phyloP scores from a whole-genome alignment of 53 echinoderm and acorn worm species.

The Antedon mediterranea region DNA sequence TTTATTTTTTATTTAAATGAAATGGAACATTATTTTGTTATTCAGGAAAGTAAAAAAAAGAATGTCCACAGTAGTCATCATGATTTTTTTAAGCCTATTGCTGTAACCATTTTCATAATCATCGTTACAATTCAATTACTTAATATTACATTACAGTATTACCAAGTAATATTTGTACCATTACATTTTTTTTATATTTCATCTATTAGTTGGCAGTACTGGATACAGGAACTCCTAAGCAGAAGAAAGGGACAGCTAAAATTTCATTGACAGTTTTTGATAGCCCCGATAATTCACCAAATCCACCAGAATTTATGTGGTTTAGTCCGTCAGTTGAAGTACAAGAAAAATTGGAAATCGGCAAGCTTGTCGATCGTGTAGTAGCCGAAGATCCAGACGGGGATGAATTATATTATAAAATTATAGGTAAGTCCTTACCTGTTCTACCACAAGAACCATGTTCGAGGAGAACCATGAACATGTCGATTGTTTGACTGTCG shows the following conservation, averaged over 20 bases:
- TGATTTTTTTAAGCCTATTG: too few relatives aligned
- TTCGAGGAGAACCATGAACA: too few relatives aligned
- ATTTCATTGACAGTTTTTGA: slow-evolving; percentile 9
- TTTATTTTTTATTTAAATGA: neutral
- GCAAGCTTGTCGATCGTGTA: slow-evolving; percentile 34
- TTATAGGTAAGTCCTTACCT: slow-evolving; percentile 38
- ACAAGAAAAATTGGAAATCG: slow-evolving; percentile 30
- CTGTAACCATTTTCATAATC: too few relatives aligned
- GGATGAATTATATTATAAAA: slow-evolving; percentile 49
- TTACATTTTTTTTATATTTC: neutral
- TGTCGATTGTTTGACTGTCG: too few relatives aligned
- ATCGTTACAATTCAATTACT: too few relatives aligned
- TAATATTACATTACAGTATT: too few relatives aligned
- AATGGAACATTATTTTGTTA: too few relatives aligned
- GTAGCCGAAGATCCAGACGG: slow-evolving; percentile 30
- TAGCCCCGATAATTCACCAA: slow-evolving; percentile 7
- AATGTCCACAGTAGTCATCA: too few relatives aligned
- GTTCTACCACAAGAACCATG: too few relatives aligned
- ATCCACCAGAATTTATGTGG: slow-evolving; percentile 34
- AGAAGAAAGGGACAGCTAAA: slow-evolving; percentile 11
- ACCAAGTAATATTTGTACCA: too few relatives aligned
- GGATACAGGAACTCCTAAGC: slow-evolving; percentile 63
- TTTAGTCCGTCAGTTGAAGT: slow-evolving; percentile 20
- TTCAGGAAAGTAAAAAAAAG: too few relatives aligned
- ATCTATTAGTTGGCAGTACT: slow-evolving; percentile 65